A percentile compares a stretch with the other conserved stretches of the same genome.
phyloP scores from a whole-genome alignment of 2,113 vertebrate genomes.

The human (Homo sapiens) region GRCh38 chr7:27166501-27167000 shows the following conservation, averaged over 20 bases:
- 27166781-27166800: slow-evolving; percentile 22
- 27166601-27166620: neutral
- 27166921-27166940: slow-evolving; percentile 59
- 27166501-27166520: too few species aligned
- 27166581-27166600: neutral
- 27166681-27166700: neutral
- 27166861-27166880: slow-evolving; percentile 73
- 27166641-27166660: neutral
- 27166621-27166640: neutral
- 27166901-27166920: slow-evolving; percentile 57
- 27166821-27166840: neutral
- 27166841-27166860: slow-evolving; percentile 69
- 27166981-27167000: slow-evolving; percentile 24
- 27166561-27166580: neutral
- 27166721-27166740: neutral
- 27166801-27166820: neutral
- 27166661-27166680: neutral
- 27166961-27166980: neutral
- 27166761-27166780: neutral
- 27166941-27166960: slow-evolving; percentile 5
- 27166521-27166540: neutral
- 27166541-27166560: neutral
- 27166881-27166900: slow-evolving; percentile 87
- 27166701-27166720: neutral
- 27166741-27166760: neutral